Evolutionary conservation across 2,797 vertebrate genomes (phyloP).

Genomic region (Danio aesculapii): DNA sequence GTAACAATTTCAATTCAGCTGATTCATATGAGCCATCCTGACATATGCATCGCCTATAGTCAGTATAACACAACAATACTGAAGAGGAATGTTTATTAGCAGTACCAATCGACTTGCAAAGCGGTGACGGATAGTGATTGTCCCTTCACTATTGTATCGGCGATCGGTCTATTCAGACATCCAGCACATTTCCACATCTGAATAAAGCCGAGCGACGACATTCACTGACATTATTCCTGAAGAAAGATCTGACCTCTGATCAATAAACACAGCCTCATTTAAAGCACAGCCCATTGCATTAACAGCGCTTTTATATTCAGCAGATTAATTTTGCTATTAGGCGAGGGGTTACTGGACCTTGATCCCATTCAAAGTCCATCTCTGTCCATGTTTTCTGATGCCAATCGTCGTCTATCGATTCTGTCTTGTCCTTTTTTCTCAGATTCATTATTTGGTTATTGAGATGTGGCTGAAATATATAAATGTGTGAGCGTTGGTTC

Average conservation of each 20-base stretch:
- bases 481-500: slow-evolving; percentile 70
- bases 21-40: background rate
- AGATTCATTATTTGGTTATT: slow-evolving; percentile 75
- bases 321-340: slow-evolving; percentile 89
- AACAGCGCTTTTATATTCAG: slow-evolving; percentile 88
- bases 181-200: background rate
- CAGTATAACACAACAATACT: background rate
- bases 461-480: slow-evolving; percentile 60
- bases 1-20: background rate
- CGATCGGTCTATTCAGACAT: slow-evolving; percentile 26
- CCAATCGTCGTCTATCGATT: slow-evolving; percentile 60
- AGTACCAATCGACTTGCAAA: slow-evolving; percentile 10
- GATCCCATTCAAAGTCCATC: slow-evolving; percentile 73
- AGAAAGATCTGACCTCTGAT: slow-evolving; percentile 78
- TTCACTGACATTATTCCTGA: slow-evolving; percentile 29
- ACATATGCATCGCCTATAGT: background rate
- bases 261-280: slow-evolving; percentile 82
- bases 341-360: slow-evolving; percentile 84
- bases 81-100: background rate
- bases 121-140: slow-evolving; percentile 21
- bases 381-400: slow-evolving; percentile 47
- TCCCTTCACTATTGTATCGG: slow-evolving; percentile 6
- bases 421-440: slow-evolving; percentile 59
- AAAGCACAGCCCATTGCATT: slow-evolving; percentile 80
- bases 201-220: slow-evolving; percentile 51